Conservation (phyloP, 2,113 vertebrate genomes). For the Burhinus oedicnemus region DNA sequence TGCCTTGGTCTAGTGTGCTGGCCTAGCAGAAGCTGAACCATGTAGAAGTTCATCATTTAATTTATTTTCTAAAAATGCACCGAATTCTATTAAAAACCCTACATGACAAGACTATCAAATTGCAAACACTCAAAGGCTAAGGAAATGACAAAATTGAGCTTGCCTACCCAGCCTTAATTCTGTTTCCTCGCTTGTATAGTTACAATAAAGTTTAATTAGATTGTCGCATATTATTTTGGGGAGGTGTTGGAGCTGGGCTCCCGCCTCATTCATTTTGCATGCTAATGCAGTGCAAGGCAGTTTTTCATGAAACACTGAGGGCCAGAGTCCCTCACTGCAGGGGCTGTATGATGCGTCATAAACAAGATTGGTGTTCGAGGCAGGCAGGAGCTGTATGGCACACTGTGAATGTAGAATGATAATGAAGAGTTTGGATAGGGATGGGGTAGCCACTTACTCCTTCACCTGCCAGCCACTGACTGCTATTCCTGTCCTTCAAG, state of each 20-base stretch:
- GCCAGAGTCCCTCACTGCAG: constrained; percentile 22
- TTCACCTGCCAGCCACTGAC: not conserved
- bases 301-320: constrained; percentile 25
- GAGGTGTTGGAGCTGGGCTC: constrained; percentile 33
- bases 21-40: not conserved
- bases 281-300: constrained; percentile 9
- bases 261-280: constrained; percentile 31
- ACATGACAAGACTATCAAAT: constrained; percentile 42
- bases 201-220: constrained; percentile 62
- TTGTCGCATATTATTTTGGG: constrained; percentile 55
- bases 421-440: not conserved
- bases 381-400: not conserved
- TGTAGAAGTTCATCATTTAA: not conserved
- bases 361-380: constrained; percentile 33
- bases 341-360: constrained; percentile 17
- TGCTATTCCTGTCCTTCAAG: not conserved
- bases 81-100: constrained; percentile 21
- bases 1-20: not conserved
- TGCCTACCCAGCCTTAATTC: constrained; percentile 46
- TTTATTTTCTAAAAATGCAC: constrained; percentile 48
- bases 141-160: constrained; percentile 46
- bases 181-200: constrained; percentile 42
- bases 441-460: not conserved
- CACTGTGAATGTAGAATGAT: not conserved
- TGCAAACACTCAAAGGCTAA: constrained; percentile 36